Conservation (phyloP, 2,113 vertebrate genomes). For the Amphilophus citrinellus region DNA sequence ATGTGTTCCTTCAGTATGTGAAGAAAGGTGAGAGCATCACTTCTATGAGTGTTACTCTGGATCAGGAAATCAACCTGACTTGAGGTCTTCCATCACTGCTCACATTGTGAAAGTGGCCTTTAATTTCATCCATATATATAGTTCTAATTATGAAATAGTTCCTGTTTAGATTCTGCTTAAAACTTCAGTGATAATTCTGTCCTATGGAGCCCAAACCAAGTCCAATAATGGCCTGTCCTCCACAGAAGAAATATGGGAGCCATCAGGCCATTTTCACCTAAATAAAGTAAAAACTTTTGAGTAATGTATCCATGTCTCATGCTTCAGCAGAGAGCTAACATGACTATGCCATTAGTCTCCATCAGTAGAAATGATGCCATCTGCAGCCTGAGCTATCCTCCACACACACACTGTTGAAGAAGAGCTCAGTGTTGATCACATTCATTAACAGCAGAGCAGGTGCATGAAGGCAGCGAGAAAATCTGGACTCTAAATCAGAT, state of each 20-base stretch:
- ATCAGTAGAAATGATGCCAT: neutral
- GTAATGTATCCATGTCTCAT: neutral
- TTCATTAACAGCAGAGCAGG: fast-evolving
- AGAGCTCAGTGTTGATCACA: fast-evolving
- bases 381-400: neutral
- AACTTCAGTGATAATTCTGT: neutral
- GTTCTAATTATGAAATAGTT: too few species aligned
- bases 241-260: neutral
- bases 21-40: neutral
- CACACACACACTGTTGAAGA: fast-evolving
- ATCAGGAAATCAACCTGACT: neutral
- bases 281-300: fast-evolving
- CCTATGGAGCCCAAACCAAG: neutral
- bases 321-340: neutral
- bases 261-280: neutral
- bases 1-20: neutral
- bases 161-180: neutral
- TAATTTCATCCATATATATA: too few species aligned
- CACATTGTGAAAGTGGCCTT: too few species aligned
- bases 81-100: too few species aligned
- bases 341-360: neutral
- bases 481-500: neutral
- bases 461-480: neutral
- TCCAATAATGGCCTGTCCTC: neutral
- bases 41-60: fast-evolving